Evolutionary conservation across 30 jellyfish, hydroid and myxozoan genomes (phyloP).

Genomic region (Haliclystus octoradiatus): DNA sequence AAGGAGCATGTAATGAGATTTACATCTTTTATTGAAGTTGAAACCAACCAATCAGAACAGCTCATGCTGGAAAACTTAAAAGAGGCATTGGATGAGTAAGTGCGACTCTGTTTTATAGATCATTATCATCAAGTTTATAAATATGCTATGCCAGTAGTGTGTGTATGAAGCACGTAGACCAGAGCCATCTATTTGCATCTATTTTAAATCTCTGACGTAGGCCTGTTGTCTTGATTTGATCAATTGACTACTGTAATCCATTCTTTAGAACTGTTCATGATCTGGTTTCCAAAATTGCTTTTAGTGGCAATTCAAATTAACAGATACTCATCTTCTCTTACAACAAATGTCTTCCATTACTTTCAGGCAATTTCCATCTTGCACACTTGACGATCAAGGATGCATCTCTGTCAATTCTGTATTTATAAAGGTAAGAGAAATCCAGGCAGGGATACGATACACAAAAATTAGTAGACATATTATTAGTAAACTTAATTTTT

Average conservation of each 20-base stretch:
- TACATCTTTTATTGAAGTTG: constrained; percentile 77
- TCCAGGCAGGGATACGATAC: too few species aligned
- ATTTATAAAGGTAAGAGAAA: constrained; percentile 43
- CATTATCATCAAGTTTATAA: not conserved
- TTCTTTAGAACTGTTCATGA: too few species aligned
- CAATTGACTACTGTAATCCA: too few species aligned
- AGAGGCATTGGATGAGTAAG: constrained; percentile 64
- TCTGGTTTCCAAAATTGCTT: not conserved
- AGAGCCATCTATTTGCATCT: too few species aligned
- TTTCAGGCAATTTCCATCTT: constrained; percentile 33
- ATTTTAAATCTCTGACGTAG: too few species aligned
- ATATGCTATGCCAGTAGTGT: not conserved
- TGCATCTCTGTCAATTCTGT: constrained; percentile 73
- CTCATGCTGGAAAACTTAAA: constrained; percentile 48
- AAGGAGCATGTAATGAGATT: constrained; percentile 79
- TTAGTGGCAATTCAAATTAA: too few species aligned
- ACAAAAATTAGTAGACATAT: too few species aligned
- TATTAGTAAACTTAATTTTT: too few species aligned
- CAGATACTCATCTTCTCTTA: too few species aligned
- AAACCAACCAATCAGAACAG: constrained; percentile 48
- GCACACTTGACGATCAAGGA: constrained; percentile 52
- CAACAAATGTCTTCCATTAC: too few species aligned
- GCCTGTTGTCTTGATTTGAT: too few species aligned
- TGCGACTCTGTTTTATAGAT: not conserved
- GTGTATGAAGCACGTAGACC: too few species aligned